Base-by-base conservation (phyloP, 2,113 vertebrate species). In the Leptodactylus fuscus region DNA sequence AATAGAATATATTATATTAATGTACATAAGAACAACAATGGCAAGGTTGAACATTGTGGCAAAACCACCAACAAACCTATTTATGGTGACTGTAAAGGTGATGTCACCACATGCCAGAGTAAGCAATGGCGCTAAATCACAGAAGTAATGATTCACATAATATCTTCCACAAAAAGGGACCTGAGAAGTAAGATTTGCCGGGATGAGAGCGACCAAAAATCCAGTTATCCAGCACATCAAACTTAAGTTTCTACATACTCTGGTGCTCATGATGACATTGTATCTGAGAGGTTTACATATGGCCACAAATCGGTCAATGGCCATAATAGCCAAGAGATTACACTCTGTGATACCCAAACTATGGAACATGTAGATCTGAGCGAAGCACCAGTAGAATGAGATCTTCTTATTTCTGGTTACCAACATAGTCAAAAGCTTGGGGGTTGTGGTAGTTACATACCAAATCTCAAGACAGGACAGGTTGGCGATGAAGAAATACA, bases 381-480 rank as follows among this genome's bases (percentile, higher is more conserved):
- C 41, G 9, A 44, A 9, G 9, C 41, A 44, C 41, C 41, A 44
- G 41, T 9, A 44, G 41, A 44, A 44, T 4, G 41, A 44, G 41
- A 44, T 44, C 41, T 44, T 44, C 4, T 44, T 44, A 44, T 44
- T 44, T 44, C 9, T 88, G 16, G 71, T 84, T 24, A 91, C 81
- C 24, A 91, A 86, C 49, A 89, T 89, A 3, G 15, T 49, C 70
- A 92, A 38, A 87, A 92, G 91, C 77, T 88, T 89, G 1, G 91
- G 91, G 1, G 82, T 87, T 0, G 88, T 92, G 82, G 89, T 53
- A 0, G 88, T 86, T 10, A 89, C 88, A 32, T 90, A 91, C 82
- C 89, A 91, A n/a, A 92, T 89, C 44, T 92, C 91, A 67, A 92
- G 32, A 49, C 91, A 90, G 24, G 91, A 91, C 36, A 92, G 88